A percentile compares a stretch with the other conserved stretches of the same genome.
Evolutionary conservation across 2,888 invertebrate species (phyloP).

Genomic region (Mactromeris polynyma): DNA sequence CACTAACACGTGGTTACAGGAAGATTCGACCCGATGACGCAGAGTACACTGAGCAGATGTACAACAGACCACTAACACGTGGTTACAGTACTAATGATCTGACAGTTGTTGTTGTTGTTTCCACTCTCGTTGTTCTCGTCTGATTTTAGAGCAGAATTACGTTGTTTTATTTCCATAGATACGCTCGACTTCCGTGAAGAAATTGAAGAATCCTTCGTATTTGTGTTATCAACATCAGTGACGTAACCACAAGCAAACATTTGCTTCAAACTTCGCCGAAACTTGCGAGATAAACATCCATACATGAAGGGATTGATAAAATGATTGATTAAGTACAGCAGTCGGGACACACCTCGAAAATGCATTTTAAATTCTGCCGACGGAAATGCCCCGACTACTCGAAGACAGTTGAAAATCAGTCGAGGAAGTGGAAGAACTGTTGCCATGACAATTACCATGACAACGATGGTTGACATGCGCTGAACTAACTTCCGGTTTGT

Average conservation of each 20-base stretch:
- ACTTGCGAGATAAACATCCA: conserved; percentile 55
- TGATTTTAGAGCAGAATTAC: neutral
- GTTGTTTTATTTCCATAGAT: conserved; percentile 11
- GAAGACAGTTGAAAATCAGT: conserved; percentile 48
- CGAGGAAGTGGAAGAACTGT: conserved; percentile 60
- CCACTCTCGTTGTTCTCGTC: neutral
- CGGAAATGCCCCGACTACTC: conserved; percentile 20
- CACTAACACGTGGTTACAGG: too few relatives aligned
- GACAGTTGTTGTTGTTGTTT: neutral
- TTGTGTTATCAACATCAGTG: neutral
- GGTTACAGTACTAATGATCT: neutral
- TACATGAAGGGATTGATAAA: conserved; percentile 66
- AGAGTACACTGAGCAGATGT: too few relatives aligned
- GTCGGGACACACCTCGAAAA: conserved; percentile 45
- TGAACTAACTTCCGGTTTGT: conserved; percentile 54
- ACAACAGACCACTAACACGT: neutral
- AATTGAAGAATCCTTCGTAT: conserved; percentile 9
- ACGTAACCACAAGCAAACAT: conserved; percentile 32
- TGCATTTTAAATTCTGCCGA: conserved; percentile 45
- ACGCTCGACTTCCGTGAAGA: neutral
- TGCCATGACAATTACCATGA: conserved; percentile 62
- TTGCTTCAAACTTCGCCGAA: conserved; percentile 48
- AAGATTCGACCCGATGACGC: too few relatives aligned
- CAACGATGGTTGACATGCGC: conserved; percentile 66
- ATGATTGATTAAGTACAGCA: conserved; percentile 58